Evolutionary conservation across 2,797 vertebrate genomes (phyloP).

Genomic region (Furcifer pardalis): DNA sequence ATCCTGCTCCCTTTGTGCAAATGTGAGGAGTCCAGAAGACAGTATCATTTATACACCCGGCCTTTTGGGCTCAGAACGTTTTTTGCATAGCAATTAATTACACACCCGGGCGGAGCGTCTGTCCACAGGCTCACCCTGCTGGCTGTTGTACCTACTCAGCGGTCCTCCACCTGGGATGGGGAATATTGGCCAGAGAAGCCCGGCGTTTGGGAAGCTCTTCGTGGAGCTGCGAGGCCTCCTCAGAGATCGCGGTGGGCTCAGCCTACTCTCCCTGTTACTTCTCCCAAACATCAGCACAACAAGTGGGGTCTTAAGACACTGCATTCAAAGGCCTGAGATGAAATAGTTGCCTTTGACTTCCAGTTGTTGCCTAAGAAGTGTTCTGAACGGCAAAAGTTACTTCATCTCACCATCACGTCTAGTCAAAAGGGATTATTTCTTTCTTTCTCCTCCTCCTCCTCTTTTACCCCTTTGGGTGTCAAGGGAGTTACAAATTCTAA

Average conservation of each 20-base stretch:
- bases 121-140: conserved; percentile 66
- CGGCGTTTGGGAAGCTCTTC: conserved; percentile 48
- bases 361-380: not conserved
- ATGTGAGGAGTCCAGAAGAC: not conserved
- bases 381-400: too few relatives aligned
- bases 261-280: too few relatives aligned
- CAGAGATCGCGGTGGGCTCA: too few relatives aligned
- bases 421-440: not conserved
- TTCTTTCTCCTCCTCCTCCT: too few relatives aligned
- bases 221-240: too few relatives aligned
- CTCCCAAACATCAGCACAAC: fast-evolving
- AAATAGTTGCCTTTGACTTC: not conserved
- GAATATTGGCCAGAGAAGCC: conserved; percentile 60
- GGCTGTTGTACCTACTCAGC: conserved; percentile 66
- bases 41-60: conserved; percentile 64
- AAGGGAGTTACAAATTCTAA: too few relatives aligned
- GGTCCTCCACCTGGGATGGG: conserved; percentile 56
- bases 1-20: conserved; percentile 67
- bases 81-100: conserved; percentile 73
- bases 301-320: not conserved
- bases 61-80: conserved; percentile 64
- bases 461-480: too few relatives aligned
- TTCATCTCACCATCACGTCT: not conserved
- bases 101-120: conserved; percentile 60
- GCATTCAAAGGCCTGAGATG: not conserved